phyloP scores from a whole-genome alignment of 2,888 invertebrate genomes.

The Cerastis rubricosa region DNA sequence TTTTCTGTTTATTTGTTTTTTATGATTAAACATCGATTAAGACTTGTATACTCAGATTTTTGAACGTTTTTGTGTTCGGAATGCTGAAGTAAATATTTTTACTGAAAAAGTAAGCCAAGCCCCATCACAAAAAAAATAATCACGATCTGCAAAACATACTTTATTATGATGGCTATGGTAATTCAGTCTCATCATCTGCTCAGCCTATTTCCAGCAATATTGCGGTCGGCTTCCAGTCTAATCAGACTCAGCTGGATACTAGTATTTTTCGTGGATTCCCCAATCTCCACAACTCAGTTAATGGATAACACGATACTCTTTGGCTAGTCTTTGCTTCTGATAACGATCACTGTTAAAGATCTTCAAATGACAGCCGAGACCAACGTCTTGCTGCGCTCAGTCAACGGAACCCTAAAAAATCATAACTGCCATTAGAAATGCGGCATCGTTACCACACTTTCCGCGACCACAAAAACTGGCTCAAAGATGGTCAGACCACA shows the following conservation, averaged over 20 bases:
- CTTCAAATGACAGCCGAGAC: not conserved
- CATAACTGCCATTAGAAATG: slow-evolving; percentile 62
- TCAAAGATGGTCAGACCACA: slow-evolving; percentile 50
- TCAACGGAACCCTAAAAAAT: slow-evolving; percentile 39
- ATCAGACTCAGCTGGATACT: not conserved
- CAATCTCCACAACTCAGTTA: not conserved
- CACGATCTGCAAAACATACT: not conserved
- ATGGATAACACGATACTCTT: not conserved
- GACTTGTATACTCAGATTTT: too few species aligned
- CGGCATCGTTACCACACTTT: slow-evolving; percentile 63
- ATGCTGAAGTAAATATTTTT: too few species aligned
- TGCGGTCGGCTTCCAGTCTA: not conserved
- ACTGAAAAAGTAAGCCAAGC: too few species aligned
- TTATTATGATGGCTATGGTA: not conserved
- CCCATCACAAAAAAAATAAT: too few species aligned
- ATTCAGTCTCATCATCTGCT: not conserved
- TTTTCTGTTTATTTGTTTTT: not conserved
- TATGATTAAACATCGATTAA: not conserved
- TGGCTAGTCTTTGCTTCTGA: not conserved
- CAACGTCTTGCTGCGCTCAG: not conserved
- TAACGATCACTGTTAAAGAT: not conserved
- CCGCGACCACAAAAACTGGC: slow-evolving; percentile 62
- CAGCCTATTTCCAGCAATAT: not conserved
- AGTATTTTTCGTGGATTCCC: not conserved
- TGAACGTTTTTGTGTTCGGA: too few species aligned